Evolutionary conservation across 2,797 vertebrate species (phyloP).

Genomic region (Chelonia mydas): DNA sequence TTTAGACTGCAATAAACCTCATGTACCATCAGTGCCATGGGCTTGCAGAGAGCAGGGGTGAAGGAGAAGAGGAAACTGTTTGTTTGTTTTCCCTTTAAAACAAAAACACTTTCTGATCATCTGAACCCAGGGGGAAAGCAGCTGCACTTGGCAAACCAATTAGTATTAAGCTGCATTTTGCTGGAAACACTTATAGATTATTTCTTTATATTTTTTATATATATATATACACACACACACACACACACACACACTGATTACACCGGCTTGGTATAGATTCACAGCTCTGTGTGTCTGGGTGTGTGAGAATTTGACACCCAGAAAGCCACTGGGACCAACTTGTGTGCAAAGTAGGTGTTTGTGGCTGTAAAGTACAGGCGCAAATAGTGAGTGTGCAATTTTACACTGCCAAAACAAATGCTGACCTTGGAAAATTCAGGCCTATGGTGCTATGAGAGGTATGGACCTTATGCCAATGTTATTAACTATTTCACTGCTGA

Average conservation of each 20-base stretch:
- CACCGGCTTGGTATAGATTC: accelerated
- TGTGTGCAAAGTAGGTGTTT: neutral
- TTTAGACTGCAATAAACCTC: neutral
- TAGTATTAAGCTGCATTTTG: neutral
- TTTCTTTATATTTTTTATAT: neutral
- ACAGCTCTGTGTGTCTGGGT: neutral
- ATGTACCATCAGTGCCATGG: neutral
- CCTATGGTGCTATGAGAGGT: neutral
- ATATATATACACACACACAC: neutral
- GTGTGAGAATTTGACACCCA: neutral
- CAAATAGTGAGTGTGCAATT: accelerated
- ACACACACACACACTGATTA: accelerated
- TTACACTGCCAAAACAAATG: neutral
- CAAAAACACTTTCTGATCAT: neutral
- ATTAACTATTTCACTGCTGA: neutral
- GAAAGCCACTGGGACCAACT: neutral
- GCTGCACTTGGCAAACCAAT: neutral
- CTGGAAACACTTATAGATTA: neutral
- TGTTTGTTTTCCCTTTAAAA: neutral
- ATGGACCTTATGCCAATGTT: neutral
- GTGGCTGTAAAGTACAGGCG: neutral
- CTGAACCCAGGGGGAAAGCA: neutral
- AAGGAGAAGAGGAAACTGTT: accelerated
- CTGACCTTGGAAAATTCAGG: neutral
- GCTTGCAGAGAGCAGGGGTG: neutral